Base-by-base conservation (phyloP, 1,140 invertebrate genomes). In the Trypoxylus dichotomus region DNA sequence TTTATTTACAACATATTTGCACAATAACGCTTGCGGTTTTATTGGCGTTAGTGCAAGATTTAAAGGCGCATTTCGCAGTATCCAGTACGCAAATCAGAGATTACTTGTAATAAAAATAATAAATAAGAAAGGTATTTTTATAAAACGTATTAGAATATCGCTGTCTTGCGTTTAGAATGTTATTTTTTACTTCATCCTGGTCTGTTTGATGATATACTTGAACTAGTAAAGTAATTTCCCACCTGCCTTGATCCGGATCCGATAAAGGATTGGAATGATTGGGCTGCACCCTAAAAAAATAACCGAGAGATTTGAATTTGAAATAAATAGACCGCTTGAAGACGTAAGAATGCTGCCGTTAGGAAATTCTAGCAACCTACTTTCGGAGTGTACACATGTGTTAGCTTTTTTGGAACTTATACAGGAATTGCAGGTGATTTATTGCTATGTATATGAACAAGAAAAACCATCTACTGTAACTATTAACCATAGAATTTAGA, bases 211-310 rank as follows among this genome's bases (percentile, higher is more conserved):
- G 77, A 74, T 68, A 68, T 68, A 77, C 78, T 78, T 76, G 79
- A 79, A 41, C 77, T 73, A 27, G 47, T 74, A 60, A 79, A 76
- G 47, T 75, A 78, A 58, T 76, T 79, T 71, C 82, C 79, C 11
- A 78, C 81, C 37, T 77, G 63, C 24, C 82, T 79, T 63, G 84
- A 84, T 76, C 83, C 83, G 19, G 83, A 81, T 77, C 83, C 82
- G 37, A 84, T 75, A 10, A 84, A 74, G 24, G 80, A 80, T 79
- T 83, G 81, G 79, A 85, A 84, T 5, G 79, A 79, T 58, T 74
- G 77, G 15, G 81, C 82, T 42, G 84, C 84, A 77, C 83, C 83
- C 84, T 85, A 80, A 76, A 81, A 82, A 81, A 75, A 24, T 32
- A n/a, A 15, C 19, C 19, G 15, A n/a, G 19, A 54, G 47, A 8